Conservation (phyloP, 2,113 vertebrate species). For the Atlantisia rogersi region DNA sequence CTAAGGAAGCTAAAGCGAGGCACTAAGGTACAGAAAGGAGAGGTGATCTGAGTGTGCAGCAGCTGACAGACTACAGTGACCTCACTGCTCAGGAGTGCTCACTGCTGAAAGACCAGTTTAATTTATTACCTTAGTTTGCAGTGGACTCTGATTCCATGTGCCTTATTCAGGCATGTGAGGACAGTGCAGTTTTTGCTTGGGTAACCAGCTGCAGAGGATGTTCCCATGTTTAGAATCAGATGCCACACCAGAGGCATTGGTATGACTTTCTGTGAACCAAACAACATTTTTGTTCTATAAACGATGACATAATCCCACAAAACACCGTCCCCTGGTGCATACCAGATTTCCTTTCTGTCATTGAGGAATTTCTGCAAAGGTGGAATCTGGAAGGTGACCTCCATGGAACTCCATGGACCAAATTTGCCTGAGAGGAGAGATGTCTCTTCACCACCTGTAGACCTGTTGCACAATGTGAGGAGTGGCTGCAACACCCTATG, state of each 20-base stretch:
- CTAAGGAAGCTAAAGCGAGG: neutral
- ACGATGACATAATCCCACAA: neutral
- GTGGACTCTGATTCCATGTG: neutral
- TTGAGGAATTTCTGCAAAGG: neutral
- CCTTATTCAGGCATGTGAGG: neutral
- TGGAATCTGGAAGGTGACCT: neutral
- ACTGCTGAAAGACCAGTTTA: neutral
- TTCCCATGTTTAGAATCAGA: neutral
- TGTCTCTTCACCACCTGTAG: neutral
- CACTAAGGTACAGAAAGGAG: neutral
- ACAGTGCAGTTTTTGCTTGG: neutral
- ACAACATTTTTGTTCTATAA: neutral
- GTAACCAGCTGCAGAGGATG: neutral
- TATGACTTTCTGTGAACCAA: neutral
- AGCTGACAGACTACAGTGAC: neutral
- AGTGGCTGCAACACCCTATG: neutral
- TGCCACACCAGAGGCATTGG: neutral
- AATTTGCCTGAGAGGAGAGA: neutral
- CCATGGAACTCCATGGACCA: neutral
- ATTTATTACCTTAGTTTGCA: neutral
- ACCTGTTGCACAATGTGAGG: neutral
- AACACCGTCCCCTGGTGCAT: neutral
- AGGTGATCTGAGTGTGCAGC: neutral
- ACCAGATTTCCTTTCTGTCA: neutral
- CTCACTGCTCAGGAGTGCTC: neutral